A percentile compares a stretch with the other conserved stretches of the same genome.
These are phyloP conservation scores for Tiliacea citrago DNA, from an alignment of 2,888 invertebrate species.

Conservation along the genomic window DNA sequence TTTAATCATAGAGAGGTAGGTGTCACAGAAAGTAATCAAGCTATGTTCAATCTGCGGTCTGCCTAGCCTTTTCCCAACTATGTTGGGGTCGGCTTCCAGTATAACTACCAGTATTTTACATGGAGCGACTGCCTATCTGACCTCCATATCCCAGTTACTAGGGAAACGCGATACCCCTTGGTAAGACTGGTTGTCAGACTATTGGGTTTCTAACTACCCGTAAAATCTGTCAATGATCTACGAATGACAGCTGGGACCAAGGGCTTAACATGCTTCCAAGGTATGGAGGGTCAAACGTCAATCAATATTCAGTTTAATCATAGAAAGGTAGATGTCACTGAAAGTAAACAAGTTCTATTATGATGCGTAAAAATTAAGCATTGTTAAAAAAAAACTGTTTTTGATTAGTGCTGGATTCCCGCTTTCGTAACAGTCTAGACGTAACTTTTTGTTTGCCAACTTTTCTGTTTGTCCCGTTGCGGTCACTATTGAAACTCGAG, in stretches of 20 bases:
- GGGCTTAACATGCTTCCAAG: not conserved
- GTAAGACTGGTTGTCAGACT: not conserved
- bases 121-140: too few relatives aligned
- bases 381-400: conserved; percentile 20
- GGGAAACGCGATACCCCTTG: not conserved
- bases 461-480: conserved; percentile 14
- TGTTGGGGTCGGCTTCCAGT: too few relatives aligned
- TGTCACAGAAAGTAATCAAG: conserved; percentile 19
- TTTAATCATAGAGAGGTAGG: conserved; percentile 11
- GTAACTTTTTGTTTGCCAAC: conserved; percentile 49
- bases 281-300: not conserved
- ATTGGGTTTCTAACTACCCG: too few relatives aligned
- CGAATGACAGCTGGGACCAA: not conserved
- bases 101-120: too few relatives aligned
- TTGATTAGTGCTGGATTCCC: conserved; percentile 49
- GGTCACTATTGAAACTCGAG: conserved; percentile 15
- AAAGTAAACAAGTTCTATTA: conserved; percentile 9
- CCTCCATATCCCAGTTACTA: not conserved
- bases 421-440: conserved; percentile 51
- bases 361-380: not conserved
- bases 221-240: not conserved
- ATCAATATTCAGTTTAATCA: conserved; percentile 17
- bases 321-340: not conserved
- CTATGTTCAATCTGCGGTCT: not conserved
- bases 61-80: too few relatives aligned